Conservation (phyloP, 2,113 vertebrate species). For the Herpetotheres cachinnans region DNA sequence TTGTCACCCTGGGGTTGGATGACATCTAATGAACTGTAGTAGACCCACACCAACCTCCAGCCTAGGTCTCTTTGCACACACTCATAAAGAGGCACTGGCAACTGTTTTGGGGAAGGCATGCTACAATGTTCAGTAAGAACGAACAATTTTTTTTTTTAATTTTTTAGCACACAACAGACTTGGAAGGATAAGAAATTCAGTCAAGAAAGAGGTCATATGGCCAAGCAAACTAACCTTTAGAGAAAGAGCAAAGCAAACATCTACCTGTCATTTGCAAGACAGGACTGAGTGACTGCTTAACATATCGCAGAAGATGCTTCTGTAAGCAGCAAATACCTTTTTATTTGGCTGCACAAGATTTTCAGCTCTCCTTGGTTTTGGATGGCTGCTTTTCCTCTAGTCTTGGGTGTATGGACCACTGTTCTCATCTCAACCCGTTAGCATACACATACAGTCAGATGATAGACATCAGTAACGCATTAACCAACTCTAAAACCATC, state of each 20-base stretch:
- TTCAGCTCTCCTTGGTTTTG: background rate
- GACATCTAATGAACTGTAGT: background rate
- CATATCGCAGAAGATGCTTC: background rate
- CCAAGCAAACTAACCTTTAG: background rate
- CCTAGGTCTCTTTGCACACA: background rate
- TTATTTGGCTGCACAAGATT: background rate
- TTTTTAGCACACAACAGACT: background rate
- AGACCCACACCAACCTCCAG: background rate
- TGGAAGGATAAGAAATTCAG: background rate
- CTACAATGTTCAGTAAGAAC: background rate
- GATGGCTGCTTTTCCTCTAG: background rate
- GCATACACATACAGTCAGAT: rapidly evolving
- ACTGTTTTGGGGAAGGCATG: background rate
- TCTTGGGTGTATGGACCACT: background rate
- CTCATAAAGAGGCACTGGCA: background rate
- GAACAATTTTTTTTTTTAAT: background rate
- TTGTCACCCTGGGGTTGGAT: rapidly evolving
- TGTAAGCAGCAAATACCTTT: background rate
- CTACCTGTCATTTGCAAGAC: background rate
- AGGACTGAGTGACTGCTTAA: background rate
- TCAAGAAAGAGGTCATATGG: background rate
- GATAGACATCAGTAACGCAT: background rate
- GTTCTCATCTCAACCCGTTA: background rate
- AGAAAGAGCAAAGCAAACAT: background rate
- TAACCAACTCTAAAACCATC: background rate